These are phyloP conservation scores for Ips nitidus DNA, from an alignment of 1,140 invertebrate genomes.

Conservation along the genomic window DNA sequence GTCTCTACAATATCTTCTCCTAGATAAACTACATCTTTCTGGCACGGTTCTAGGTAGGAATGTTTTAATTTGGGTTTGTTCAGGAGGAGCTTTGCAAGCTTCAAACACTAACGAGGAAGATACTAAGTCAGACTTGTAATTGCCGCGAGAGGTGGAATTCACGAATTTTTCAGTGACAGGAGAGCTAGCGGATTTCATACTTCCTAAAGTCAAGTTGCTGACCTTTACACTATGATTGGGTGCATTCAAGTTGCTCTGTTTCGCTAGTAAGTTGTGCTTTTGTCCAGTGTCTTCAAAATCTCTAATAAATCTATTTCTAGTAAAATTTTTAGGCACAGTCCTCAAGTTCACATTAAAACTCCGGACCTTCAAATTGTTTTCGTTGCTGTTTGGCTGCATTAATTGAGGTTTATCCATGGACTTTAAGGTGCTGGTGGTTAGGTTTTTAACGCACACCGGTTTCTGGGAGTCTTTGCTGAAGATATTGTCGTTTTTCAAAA, in stretches of 20 bases:
- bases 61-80: neutral
- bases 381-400: constrained; percentile 6
- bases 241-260: constrained; percentile 17
- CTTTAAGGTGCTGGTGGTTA: constrained; percentile 20
- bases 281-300: constrained; percentile 17
- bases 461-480: constrained; percentile 41
- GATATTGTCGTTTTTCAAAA: constrained; percentile 45
- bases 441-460: constrained; percentile 40
- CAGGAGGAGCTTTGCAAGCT: neutral
- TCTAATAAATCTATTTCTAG: constrained; percentile 43
- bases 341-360: constrained; percentile 40
- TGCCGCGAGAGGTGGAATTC: neutral
- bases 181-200: constrained; percentile 37
- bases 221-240: constrained; percentile 22
- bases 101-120: constrained; percentile 40
- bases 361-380: constrained; percentile 39
- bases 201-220: constrained; percentile 41
- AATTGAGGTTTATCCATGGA: constrained; percentile 23
- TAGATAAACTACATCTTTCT: constrained; percentile 19
- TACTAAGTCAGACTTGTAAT: constrained; percentile 38
- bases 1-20: constrained; percentile 31
- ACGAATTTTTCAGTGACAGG: constrained; percentile 47
- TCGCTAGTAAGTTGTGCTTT: constrained; percentile 8
- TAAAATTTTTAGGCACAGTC: constrained; percentile 50
- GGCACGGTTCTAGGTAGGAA: neutral